Conservation (phyloP, 2,113 vertebrate species). For the Argyrosomus japonicus region DNA sequence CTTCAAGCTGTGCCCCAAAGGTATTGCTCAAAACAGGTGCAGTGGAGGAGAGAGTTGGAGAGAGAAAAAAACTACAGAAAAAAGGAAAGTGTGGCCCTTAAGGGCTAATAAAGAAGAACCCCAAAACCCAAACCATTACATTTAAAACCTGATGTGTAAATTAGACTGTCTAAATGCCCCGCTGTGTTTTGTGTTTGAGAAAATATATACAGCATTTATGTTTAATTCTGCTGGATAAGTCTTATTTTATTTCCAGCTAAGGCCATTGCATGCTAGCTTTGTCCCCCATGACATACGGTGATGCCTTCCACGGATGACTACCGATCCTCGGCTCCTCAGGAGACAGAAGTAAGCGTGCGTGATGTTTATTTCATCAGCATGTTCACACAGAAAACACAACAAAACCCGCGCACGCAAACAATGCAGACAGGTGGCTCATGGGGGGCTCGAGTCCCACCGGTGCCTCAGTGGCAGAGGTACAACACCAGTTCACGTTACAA, state of each 20-base stretch:
- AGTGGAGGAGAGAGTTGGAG: slow-evolving; percentile 67
- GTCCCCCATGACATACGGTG: slow-evolving; percentile 60
- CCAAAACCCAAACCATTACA: slow-evolving; percentile 39
- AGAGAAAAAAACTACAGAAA: slow-evolving; percentile 46
- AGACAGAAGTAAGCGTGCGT: slow-evolving; percentile 49
- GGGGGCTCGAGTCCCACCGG: slow-evolving; percentile 58
- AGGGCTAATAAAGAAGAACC: slow-evolving; percentile 62
- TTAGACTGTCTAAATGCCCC: slow-evolving; percentile 38
- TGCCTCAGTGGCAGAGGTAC: slow-evolving; percentile 60
- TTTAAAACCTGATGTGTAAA: slow-evolving; percentile 55
- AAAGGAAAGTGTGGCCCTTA: slow-evolving; percentile 51
- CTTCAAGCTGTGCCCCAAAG: slow-evolving; percentile 80
- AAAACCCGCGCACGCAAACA: slow-evolving; percentile 3
- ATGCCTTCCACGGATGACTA: slow-evolving; percentile 53
- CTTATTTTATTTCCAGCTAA: slow-evolving; percentile 15
- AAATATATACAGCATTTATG: background rate
- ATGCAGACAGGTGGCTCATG: slow-evolving; percentile 66
- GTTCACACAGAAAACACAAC: slow-evolving; percentile 42
- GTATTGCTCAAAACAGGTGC: slow-evolving; percentile 80
- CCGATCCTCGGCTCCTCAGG: slow-evolving; percentile 44
- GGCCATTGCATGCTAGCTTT: slow-evolving; percentile 59
- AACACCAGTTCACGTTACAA: slow-evolving; percentile 69
- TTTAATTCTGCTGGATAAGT: slow-evolving; percentile 22
- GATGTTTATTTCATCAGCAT: slow-evolving; percentile 78
- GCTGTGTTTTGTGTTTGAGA: slow-evolving; percentile 1